These are phyloP conservation scores for Fringilla coelebs DNA, from an alignment of 2,797 vertebrate species.

Conservation along the genomic window DNA sequence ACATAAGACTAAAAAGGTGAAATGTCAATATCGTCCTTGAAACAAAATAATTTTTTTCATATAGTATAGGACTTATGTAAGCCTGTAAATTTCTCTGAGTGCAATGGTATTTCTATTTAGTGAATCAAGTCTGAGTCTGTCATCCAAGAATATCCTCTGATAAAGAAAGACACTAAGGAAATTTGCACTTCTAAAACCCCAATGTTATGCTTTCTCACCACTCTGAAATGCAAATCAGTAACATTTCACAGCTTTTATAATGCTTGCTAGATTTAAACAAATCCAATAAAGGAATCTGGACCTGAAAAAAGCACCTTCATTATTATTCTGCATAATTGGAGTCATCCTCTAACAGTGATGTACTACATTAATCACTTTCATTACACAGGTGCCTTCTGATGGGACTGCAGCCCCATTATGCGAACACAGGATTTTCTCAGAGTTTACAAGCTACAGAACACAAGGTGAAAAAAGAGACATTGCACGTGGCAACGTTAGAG, in stretches of 20 bases:
- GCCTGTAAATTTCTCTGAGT: not conserved
- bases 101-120: not conserved
- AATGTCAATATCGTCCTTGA: not conserved
- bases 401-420: not conserved
- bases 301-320: not conserved
- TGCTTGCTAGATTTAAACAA: constrained; percentile 16
- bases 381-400: not conserved
- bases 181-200: constrained; percentile 18
- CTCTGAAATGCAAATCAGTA: constrained; percentile 33
- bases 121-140: not conserved
- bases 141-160: not conserved
- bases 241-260: not conserved
- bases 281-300: not conserved
- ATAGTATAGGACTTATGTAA: not conserved
- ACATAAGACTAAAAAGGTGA: not conserved
- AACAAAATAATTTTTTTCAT: not conserved
- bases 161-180: not conserved
- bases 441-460: not conserved
- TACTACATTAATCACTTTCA: not conserved
- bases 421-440: not conserved
- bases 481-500: not conserved
- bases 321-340: constrained; percentile 20
- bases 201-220: not conserved
- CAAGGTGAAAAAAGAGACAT: not conserved
- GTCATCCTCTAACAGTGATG: not conserved